Base-by-base conservation (phyloP, 53 echinoderm and acorn worm species). In the Echinarachnius parma region DNA sequence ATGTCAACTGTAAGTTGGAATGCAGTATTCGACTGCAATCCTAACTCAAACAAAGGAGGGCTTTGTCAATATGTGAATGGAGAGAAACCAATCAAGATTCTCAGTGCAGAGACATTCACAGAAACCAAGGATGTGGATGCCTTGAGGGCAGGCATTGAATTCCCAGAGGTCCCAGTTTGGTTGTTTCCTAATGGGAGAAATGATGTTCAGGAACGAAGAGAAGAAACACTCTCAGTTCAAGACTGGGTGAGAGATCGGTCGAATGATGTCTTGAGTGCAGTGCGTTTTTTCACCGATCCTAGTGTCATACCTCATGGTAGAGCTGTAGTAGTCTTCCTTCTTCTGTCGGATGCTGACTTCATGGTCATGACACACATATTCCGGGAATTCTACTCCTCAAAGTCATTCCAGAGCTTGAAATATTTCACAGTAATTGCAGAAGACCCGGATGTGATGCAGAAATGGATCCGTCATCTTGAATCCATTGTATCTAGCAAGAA, bases 151-250 rank as follows among this genome's bases (percentile, higher is more conserved):
- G 64, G 18, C 5, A 66, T 89, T 5, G 78, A 81, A 4, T 81
- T 82, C 42, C 78, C 78, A 13, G 89, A 80, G 22, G 33, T 66
- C 5, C 59, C 84, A 36, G 18, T 65, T 27, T 89, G 89, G 89
- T 23, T 89, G 4, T 85, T 89, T 23, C 37, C 75, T 21, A 89
- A 89, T 61, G 89, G 89, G 34, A 70, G 89, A 19, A 53, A 59
- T 19, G 84, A 80, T 26, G 31, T 50, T 18, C 26, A 36, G 18
- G 57, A 46, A 19, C 30, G 9, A 14, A 53, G 31, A 14, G 36
- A 37, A 26, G 27, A 59, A 58, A 54, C 60, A 55, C 39, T 78
- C 64, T 31, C 37, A 32, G 44, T 64, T 15, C 68, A 34, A 21
- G 62, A 75, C 3, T 83, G 88, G 84, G 66, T 56, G 48, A 61